Conservation (phyloP, 2,113 vertebrate genomes). For the Caretta caretta region DNA sequence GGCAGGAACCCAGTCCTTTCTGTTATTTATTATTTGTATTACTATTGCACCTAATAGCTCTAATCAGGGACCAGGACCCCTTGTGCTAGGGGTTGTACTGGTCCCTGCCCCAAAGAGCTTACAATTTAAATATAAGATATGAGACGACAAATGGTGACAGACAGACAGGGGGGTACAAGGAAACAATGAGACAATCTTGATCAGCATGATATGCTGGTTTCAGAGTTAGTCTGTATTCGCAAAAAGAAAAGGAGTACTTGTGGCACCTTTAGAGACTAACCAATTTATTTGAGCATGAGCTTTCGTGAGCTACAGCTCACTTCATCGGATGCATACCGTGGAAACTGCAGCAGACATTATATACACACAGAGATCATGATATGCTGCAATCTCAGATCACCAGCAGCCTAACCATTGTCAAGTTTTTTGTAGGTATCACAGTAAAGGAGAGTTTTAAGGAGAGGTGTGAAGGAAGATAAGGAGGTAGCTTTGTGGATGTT, state of each 20-base stretch:
- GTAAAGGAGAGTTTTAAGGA: not conserved
- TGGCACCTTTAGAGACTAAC: too few species aligned
- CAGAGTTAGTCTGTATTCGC: too few species aligned
- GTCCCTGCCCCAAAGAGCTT: not conserved
- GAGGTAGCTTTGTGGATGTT: not conserved
- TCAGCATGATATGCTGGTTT: not conserved
- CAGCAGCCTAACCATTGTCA: not conserved
- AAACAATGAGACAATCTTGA: not conserved
- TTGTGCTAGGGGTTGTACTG: not conserved
- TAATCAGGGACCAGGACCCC: not conserved
- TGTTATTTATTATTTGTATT: not conserved
- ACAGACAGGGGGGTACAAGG: not conserved
- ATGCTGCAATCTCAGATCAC: not conserved
- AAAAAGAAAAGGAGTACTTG: too few species aligned
- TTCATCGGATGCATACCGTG: too few species aligned
- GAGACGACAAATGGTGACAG: not conserved
- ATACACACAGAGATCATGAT: too few species aligned
- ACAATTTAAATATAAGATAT: not conserved
- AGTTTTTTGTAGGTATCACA: not conserved
- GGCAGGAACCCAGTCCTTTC: not conserved
- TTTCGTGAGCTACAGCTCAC: too few species aligned
- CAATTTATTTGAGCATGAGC: too few species aligned
- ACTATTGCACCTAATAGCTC: not conserved
- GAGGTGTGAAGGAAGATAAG: too few species aligned
- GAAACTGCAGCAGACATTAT: too few species aligned